Percentiles rank a stretch among this genome's conserved stretches.
Conservation (phyloP, 2,888 invertebrate species). For the Scrobipalpa atriplicella region DNA sequence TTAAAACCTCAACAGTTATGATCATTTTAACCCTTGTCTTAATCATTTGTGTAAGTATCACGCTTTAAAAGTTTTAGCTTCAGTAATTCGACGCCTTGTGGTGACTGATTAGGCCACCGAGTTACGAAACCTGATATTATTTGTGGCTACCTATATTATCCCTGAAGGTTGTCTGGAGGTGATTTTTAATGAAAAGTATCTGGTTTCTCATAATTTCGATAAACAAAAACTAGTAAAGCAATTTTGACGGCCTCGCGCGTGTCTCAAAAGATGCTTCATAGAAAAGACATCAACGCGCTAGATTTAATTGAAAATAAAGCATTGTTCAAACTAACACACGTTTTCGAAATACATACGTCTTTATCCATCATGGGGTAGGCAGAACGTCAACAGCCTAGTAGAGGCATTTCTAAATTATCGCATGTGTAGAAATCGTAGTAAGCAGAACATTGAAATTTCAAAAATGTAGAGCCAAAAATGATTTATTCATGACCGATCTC, state of each 20-base stretch:
- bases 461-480: neutral
- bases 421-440: too few relatives aligned
- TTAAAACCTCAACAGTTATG: too few relatives aligned
- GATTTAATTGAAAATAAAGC: neutral
- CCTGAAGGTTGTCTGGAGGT: constrained; percentile 5
- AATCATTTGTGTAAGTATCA: neutral
- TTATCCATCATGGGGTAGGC: neutral
- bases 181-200: neutral
- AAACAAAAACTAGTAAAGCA: too few relatives aligned
- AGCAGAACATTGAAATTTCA: too few relatives aligned
- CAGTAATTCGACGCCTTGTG: neutral
- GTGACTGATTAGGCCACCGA: neutral
- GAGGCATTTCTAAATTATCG: too few relatives aligned
- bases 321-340: neutral
- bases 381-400: too few relatives aligned
- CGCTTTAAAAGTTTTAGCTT: neutral
- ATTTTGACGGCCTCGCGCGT: neutral
- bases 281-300: constrained; percentile 50
- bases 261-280: constrained; percentile 30
- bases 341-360: neutral
- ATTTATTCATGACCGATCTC: constrained; percentile 18
- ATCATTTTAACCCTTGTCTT: neutral
- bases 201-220: neutral
- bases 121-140: neutral
- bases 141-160: neutral